Conservation (phyloP, 2,113 vertebrate genomes). For the Nerophis ophidion region DNA sequence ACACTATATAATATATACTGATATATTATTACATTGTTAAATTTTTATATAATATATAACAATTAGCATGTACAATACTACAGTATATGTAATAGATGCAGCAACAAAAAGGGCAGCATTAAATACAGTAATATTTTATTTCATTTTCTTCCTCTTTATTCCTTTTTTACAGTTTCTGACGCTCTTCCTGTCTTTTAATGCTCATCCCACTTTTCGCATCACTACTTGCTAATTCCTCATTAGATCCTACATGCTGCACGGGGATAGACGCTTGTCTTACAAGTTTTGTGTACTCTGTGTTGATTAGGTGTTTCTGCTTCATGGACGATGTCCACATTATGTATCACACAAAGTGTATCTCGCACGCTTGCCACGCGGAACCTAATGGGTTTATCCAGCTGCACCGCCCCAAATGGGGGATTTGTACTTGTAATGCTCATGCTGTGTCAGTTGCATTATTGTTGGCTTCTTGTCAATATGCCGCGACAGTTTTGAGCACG, state of each 20-base stretch:
- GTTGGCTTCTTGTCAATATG: not conserved
- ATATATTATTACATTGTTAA: too few relatives aligned
- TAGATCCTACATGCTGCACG: slow-evolving; percentile 8
- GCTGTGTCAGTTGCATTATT: not conserved
- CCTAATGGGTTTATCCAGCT: not conserved
- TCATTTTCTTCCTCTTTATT: not conserved
- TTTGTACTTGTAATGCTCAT: not conserved
- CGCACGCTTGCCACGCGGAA: not conserved
- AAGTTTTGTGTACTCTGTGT: not conserved
- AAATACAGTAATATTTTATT: too few relatives aligned
- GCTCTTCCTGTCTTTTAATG: slow-evolving; percentile 13
- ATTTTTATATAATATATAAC: too few relatives aligned
- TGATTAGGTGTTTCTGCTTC: not conserved
- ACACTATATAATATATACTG: too few relatives aligned
- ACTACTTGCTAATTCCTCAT: slow-evolving; percentile 6
- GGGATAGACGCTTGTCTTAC: too few relatives aligned
- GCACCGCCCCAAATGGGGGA: not conserved
- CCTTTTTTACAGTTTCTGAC: slow-evolving; percentile 14
- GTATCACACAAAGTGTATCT: not conserved
- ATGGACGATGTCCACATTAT: not conserved
- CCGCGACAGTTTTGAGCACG: not conserved
- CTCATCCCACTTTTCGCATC: slow-evolving; percentile 8
- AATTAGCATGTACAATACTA: too few relatives aligned
- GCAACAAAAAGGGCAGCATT: too few relatives aligned
- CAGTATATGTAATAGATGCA: too few relatives aligned